A percentile compares a stretch with the other conserved stretches of the same genome.
Evolutionary conservation across 2,113 vertebrate genomes (phyloP).

Genomic region (Chauna torquata): DNA sequence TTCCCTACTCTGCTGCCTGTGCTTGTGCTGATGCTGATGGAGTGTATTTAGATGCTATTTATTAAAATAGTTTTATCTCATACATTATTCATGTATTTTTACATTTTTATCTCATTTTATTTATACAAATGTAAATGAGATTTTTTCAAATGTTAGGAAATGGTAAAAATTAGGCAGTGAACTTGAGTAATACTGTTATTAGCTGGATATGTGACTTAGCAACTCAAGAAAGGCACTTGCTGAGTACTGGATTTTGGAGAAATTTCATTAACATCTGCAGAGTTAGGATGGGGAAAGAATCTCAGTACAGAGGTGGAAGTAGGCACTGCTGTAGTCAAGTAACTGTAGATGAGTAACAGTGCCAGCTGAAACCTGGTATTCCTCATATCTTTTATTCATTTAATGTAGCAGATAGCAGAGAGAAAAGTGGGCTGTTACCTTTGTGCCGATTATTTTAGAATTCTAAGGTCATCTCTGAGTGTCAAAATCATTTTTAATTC

Average conservation of each 20-base stretch:
- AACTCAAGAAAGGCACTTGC: neutral
- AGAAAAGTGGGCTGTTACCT: rapidly evolving
- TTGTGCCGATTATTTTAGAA: rapidly evolving
- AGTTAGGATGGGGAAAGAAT: rapidly evolving
- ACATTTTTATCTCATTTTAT: neutral
- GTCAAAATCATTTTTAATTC: neutral
- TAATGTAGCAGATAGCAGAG: rapidly evolving
- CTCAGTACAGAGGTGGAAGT: rapidly evolving
- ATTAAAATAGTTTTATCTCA: neutral
- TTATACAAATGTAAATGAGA: neutral
- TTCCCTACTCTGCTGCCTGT: neutral
- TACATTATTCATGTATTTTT: neutral
- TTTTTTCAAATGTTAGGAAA: neutral
- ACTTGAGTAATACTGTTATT: neutral
- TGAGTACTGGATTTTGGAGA: neutral
- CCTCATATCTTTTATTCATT: rapidly evolving
- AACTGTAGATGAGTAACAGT: neutral
- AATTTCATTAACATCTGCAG: too few relatives aligned
- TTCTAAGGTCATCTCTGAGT: neutral
- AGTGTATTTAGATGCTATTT: neutral
- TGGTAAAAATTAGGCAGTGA: neutral
- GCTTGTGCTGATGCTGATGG: neutral
- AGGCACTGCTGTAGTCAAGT: rapidly evolving
- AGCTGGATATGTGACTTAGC: neutral
- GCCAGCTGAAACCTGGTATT: neutral